These are phyloP conservation scores for Papilio xuthus DNA, from an alignment of 1,140 invertebrate species.

Conservation along the genomic window DNA sequence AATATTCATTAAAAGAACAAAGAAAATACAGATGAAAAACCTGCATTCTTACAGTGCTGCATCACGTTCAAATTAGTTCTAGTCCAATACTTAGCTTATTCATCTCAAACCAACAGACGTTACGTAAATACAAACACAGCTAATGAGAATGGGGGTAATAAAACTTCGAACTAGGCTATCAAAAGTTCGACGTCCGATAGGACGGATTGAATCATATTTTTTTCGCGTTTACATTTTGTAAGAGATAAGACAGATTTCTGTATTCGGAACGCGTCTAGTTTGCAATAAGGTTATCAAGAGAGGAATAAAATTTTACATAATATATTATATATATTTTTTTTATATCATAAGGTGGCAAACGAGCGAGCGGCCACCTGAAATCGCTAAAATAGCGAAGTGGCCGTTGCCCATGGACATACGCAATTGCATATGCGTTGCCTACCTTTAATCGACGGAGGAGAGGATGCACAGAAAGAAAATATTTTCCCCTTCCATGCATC, in stretches of 20 bases:
- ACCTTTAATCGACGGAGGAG: too few species aligned
- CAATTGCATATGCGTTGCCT: too few species aligned
- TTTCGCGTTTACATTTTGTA: constrained; percentile 32
- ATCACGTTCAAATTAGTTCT: background rate
- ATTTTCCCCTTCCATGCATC: too few species aligned
- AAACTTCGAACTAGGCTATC: constrained; percentile 34
- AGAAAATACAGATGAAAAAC: background rate
- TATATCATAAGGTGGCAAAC: too few species aligned
- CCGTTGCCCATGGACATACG: too few species aligned
- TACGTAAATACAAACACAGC: constrained; percentile 19
- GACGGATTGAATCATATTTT: constrained; percentile 33
- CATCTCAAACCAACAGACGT: constrained; percentile 12
- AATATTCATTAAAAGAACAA: background rate
- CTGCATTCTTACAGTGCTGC: background rate
- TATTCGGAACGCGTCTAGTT: constrained; percentile 26
- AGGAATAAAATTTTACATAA: background rate
- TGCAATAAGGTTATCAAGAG: constrained; percentile 27
- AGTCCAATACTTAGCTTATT: background rate
- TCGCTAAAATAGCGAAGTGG: too few species aligned
- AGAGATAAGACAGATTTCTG: constrained; percentile 26
- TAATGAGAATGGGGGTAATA: constrained; percentile 36
- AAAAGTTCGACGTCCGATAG: constrained; percentile 27
- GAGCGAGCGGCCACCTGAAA: too few species aligned
- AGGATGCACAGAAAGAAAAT: too few species aligned
- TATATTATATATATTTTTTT: background rate